phyloP scores from a whole-genome alignment of 2,113 vertebrate genomes.

The Pseudorhombus dupliciocellatus region DNA sequence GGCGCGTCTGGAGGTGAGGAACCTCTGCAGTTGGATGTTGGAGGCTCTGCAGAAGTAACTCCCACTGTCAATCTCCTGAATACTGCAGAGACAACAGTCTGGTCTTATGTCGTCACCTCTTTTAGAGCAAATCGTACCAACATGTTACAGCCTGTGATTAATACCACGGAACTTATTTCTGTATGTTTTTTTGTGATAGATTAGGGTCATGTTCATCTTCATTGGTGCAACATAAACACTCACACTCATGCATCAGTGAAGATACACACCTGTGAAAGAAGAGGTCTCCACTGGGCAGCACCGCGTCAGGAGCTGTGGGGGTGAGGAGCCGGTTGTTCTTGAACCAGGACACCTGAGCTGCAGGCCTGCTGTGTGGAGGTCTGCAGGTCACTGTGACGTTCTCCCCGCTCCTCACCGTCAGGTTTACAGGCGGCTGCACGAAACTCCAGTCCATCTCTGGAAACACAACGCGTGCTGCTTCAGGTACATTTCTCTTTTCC shows the following conservation, averaged over 20 bases:
- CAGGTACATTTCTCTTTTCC: not conserved
- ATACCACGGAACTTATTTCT: too few species aligned
- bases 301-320: conserved; percentile 25
- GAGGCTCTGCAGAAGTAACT: conserved; percentile 80
- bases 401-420: conserved; percentile 66
- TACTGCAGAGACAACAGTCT: conserved; percentile 61
- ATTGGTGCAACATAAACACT: too few species aligned
- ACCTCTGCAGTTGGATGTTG: conserved; percentile 70
- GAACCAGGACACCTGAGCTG: conserved; percentile 79
- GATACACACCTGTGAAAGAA: conserved; percentile 74
- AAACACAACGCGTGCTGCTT: conserved; percentile 8
- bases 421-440: conserved; percentile 69
- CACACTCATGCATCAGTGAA: not conserved
- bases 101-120: too few species aligned
- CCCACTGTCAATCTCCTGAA: conserved; percentile 74
- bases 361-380: conserved; percentile 74
- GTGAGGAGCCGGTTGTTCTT: conserved; percentile 71
- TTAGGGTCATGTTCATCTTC: too few species aligned
- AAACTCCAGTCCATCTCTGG: conserved; percentile 82
- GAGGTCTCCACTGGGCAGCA: conserved; percentile 75
- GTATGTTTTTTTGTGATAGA: too few species aligned
- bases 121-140: too few species aligned
- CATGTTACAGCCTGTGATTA: not conserved
- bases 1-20: conserved; percentile 71
- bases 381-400: conserved; percentile 73